These are phyloP conservation scores for Smutsia temminckii DNA, from an alignment of 2,797 vertebrate species.

Conservation along the genomic window DNA sequence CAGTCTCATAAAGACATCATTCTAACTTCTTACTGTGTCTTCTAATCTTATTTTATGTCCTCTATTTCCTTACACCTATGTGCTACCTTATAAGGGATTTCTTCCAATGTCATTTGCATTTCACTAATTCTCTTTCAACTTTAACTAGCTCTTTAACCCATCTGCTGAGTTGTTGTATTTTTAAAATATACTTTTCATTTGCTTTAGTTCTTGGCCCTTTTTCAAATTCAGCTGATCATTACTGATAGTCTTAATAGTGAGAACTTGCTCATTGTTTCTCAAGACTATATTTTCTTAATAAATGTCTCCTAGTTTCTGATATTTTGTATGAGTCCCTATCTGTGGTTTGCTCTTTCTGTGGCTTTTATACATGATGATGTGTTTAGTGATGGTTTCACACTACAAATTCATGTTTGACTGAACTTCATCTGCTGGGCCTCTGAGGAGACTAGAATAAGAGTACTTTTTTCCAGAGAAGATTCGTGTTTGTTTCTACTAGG, in stretches of 20 bases:
- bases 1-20: too few species aligned
- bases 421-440: background rate
- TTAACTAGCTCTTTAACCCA: background rate
- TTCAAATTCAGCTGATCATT: conserved; percentile 16
- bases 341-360: background rate
- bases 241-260: conserved; percentile 12
- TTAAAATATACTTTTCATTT: background rate
- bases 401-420: background rate
- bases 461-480: background rate
- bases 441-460: background rate
- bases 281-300: background rate
- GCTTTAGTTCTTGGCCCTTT: background rate
- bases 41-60: background rate
- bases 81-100: background rate
- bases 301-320: background rate
- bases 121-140: background rate
- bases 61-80: background rate
- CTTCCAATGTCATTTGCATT: background rate
- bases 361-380: background rate
- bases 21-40: background rate
- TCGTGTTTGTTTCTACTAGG: background rate
- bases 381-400: background rate
- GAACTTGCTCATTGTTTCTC: background rate
- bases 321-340: background rate
- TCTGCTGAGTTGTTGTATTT: background rate